Evolutionary conservation across 2,888 invertebrate genomes (phyloP), one percentile per base, ranked within the genome.

Genomic region (Aquatica leii): DNA sequence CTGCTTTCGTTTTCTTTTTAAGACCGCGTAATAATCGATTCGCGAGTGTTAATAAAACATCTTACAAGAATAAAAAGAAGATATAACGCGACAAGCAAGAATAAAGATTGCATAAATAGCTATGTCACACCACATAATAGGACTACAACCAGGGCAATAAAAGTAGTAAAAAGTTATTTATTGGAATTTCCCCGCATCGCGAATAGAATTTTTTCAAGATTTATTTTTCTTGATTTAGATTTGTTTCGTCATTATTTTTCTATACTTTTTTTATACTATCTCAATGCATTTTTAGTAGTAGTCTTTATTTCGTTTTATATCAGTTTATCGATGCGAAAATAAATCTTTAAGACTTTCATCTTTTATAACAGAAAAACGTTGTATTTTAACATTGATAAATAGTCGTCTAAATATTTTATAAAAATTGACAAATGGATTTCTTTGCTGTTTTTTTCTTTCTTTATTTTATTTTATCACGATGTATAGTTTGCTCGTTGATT

Each of bases 231-330:
- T 20, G 46, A 46, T 46, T 18, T 46, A 46, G 46, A 46, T 46
- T 46, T 46, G 46, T 46, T 46, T 46, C 20, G 46, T 46, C 46
- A 46, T 46, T 46, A 46, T 46, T 46, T 46, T 46, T 46, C 46
- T 20, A 18, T 20, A 20, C 46, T 20, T 46, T 46, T 46, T 18
- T 43, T 18, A 24, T 6, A 18, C 46, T 20, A 46, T 18, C 46
- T 46, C 46, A 18, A 46, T 46, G 46, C 46, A 46, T 46, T 46
- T 46, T 46, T 46, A 46, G 17, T 20, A 46, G 46, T 2, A 46
- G 46, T 18, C 46, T 11, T 18, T 18, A 24, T 24, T 24, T 24
- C 24, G 24, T 24, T 24, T 24, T 24, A 24, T 24, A 24, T 24
- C 24, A 24, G 24, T 24, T 24, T 24, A 24, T 24, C 24, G 24